Base-by-base conservation (phyloP, 2,888 invertebrate species). In the Zeuzera pyrina region DNA sequence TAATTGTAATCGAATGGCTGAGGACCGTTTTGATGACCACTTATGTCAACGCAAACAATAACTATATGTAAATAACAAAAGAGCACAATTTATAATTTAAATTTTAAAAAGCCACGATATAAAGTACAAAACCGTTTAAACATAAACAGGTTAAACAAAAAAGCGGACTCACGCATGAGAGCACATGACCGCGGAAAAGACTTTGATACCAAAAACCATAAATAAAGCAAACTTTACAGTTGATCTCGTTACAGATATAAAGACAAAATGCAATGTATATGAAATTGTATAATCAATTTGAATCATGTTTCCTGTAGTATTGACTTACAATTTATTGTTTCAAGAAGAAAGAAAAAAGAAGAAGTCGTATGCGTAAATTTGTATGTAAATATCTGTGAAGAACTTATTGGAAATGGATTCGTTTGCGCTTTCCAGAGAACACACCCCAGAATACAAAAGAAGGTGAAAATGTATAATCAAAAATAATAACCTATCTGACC, bases 371-470 rank as follows among this genome's bases (percentile, higher is more conserved):
- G n/a, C n/a, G n/a, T n/a, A n/a, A n/a, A n/a, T n/a, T n/a, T n/a
- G n/a, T n/a, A n/a, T n/a, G n/a, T n/a, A n/a, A n/a, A n/a, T n/a
- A n/a, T n/a, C n/a, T n/a, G n/a, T n/a, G n/a, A n/a, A n/a, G n/a
- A n/a, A n/a, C n/a, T n/a, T n/a, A n/a, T n/a, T n/a, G n/a, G 12
- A 28, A 14, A 38, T 15, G 38, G 30, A 25, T 66, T 64, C 66
- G 52, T 54, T 34, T 10, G 24, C 43, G 44, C 43, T 43, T 44
- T 45, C 35, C 36, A 36, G 28, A 31, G 37, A 41, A 39, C 36
- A 44, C 57, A 52, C 57, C 55, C 13, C 43, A 56, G 74, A 69
- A 74, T 74, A 76, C 67, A 54, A 69, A 74, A 68, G 57, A 57
- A 60, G 63, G 73, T 67, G 74, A 76, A 76, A 76, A 64, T 58